Percentiles rank a stretch among this genome's conserved stretches.
Conservation (phyloP, 1,140 invertebrate species). For the Tetragonula clypearis region DNA sequence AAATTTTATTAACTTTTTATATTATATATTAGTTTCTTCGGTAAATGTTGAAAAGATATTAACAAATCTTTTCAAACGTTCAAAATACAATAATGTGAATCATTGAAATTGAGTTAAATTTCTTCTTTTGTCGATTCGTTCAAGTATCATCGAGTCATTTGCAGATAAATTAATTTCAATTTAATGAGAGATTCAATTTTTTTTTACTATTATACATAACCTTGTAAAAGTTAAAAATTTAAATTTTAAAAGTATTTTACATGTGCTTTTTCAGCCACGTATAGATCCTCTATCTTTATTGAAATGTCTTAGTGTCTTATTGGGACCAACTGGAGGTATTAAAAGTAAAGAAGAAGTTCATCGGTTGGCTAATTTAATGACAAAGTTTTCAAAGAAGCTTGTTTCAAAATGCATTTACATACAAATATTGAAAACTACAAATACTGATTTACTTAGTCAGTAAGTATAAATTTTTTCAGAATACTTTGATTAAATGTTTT, state of each 20-base stretch:
- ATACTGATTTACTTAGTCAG: slow-evolving; percentile 90
- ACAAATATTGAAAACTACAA: slow-evolving; percentile 95
- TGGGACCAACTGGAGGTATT: slow-evolving; percentile 92
- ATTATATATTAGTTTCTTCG: too few species aligned
- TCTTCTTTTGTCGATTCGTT: neutral
- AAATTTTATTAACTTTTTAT: too few species aligned
- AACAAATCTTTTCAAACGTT: neutral
- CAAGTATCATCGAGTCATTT: neutral
- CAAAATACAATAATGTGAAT: too few species aligned
- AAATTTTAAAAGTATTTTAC: slow-evolving; percentile 1
- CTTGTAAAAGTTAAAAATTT: slow-evolving; percentile 17
- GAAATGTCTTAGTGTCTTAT: slow-evolving; percentile 91
- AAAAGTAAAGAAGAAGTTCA: slow-evolving; percentile 92
- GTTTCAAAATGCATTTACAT: slow-evolving; percentile 98
- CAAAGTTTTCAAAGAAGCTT: slow-evolving; percentile 96
- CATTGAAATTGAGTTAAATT: neutral
- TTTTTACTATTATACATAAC: neutral
- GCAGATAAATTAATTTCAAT: neutral
- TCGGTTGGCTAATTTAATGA: slow-evolving; percentile 94
- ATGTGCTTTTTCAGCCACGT: slow-evolving; percentile 87
- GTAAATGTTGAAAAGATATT: neutral
- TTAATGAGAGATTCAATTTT: neutral
- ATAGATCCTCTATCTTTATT: slow-evolving; percentile 94
- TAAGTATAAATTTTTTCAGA: slow-evolving; percentile 80
- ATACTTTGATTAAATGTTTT: too few species aligned